Evolutionary conservation across 2,888 invertebrate genomes (phyloP).

Genomic region (Axea sp.): DNA sequence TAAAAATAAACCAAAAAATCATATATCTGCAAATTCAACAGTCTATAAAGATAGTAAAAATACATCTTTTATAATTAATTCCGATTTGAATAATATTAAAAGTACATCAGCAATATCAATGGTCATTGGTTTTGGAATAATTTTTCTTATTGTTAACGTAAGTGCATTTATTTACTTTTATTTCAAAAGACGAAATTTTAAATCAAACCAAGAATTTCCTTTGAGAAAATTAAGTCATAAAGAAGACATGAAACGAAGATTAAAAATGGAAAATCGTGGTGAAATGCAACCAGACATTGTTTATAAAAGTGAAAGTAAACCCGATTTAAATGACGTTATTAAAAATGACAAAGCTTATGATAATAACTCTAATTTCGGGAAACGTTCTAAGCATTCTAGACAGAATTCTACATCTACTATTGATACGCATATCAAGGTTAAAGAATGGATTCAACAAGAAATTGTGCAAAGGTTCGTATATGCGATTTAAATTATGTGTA

Average conservation of each 20-base stretch:
- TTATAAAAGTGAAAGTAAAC: conserved; percentile 80
- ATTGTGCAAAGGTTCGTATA: conserved; percentile 83
- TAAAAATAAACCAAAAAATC: conserved; percentile 17
- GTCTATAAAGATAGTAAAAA: conserved; percentile 32
- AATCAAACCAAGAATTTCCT: conserved; percentile 80
- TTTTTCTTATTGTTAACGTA: conserved; percentile 87
- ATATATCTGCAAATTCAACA: conserved; percentile 1
- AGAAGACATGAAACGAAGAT: conserved; percentile 79
- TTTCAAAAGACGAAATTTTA: conserved; percentile 83
- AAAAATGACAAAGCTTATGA: conserved; percentile 79
- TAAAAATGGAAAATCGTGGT: conserved; percentile 76
- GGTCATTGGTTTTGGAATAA: conserved; percentile 81
- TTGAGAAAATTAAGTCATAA: conserved; percentile 80
- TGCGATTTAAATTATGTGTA: too few relatives aligned
- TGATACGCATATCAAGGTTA: conserved; percentile 91
- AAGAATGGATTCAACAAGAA: conserved; percentile 92
- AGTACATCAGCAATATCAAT: conserved; percentile 77
- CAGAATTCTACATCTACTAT: conserved; percentile 90
- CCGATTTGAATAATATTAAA: conserved; percentile 72
- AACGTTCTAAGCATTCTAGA: conserved; percentile 84
- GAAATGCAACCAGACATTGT: conserved; percentile 80
- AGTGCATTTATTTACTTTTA: conserved; percentile 85
- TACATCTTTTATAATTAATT: background rate
- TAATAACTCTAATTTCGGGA: conserved; percentile 80
- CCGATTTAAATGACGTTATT: conserved; percentile 77